Evolutionary conservation across 2,113 vertebrate species (phyloP), one percentile per base, ranked within the genome.

Genomic region (Prochilodus magdalenae): DNA sequence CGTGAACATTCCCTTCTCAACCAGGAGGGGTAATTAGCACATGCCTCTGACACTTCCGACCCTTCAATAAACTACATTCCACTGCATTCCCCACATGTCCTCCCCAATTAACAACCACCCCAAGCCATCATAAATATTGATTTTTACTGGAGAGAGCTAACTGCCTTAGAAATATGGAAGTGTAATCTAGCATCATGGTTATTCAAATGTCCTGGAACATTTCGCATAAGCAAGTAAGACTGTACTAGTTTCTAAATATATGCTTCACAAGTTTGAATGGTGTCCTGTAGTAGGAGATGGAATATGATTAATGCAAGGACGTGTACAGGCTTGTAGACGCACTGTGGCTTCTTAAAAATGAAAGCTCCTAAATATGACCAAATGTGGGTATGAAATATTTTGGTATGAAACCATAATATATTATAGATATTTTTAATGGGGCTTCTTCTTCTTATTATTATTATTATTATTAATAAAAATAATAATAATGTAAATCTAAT

Each of bases 121-220:
- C 30, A 71, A 84, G 87, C 81, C 55, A 83, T 75, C 63, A 75
- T 83, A 88, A 88, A 88, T 88, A 88, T 89, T 83, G 78, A 85
- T 84, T 87, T 81, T 57, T 79, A 67, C 51, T 73, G 27, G 59
- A 74, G 60, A 22, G 27, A 80, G 82, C 76, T 79, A 55, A 27
- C 49, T 79, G 71, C 73, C 76, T 85, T 71, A 20, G 57, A 79
- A 75, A 70, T 47, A 60, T 20, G 22, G 6, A 10, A 53, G 69
- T 60, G 84, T 80, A 80, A 66, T 26, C 53, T 20, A 59, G 51
- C 40, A 29, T 82, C 74, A 63, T 44, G 33, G 49, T 82, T 67
- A 72, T 67, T 75, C 29, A 55, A 81, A 75, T 62, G 26, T 49
- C 67, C 77, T 10, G 66, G 73, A 36, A 30, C 6, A 59, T 62